Evolutionary conservation across 2,797 vertebrate species (phyloP).

Genomic region (Oophaga sylvatica): DNA sequence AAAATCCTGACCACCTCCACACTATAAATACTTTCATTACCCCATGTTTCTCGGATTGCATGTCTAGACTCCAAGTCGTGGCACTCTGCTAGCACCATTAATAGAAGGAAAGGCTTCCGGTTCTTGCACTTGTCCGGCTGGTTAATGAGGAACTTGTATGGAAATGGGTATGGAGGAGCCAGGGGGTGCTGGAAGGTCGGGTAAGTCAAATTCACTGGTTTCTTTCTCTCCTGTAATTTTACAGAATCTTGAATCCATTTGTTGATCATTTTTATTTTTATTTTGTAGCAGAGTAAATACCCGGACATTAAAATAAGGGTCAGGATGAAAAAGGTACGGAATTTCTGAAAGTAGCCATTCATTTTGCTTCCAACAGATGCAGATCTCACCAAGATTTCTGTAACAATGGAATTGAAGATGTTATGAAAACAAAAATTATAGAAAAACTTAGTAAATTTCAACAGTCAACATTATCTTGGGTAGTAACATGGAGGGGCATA

Average conservation of each 20-base stretch:
- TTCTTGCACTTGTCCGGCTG: too few relatives aligned
- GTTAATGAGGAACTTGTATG: too few relatives aligned
- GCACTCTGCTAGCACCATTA: constrained; percentile 73
- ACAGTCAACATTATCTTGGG: too few relatives aligned
- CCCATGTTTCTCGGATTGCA: constrained; percentile 80
- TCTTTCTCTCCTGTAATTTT: too few relatives aligned
- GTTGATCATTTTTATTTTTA: not conserved
- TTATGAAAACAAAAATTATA: not conserved
- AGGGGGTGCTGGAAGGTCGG: not conserved
- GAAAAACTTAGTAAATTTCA: not conserved
- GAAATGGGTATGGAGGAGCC: too few relatives aligned
- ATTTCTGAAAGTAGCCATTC: not conserved
- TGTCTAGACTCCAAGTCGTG: constrained; percentile 41
- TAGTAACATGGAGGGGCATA: too few relatives aligned
- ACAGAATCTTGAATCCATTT: too few relatives aligned
- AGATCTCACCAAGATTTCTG: not conserved
- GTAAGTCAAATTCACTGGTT: not conserved
- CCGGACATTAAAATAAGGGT: not conserved
- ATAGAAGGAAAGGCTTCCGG: constrained; percentile 47
- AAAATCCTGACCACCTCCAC: constrained; percentile 75
- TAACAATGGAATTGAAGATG: not conserved
- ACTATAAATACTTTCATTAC: constrained; percentile 68
- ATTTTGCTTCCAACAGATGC: not conserved
- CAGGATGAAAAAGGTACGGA: not conserved
- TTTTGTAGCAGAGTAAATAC: not conserved